Base-by-base conservation (phyloP, 2,888 invertebrate species). In the Parapristionchus giblindavisi region DNA sequence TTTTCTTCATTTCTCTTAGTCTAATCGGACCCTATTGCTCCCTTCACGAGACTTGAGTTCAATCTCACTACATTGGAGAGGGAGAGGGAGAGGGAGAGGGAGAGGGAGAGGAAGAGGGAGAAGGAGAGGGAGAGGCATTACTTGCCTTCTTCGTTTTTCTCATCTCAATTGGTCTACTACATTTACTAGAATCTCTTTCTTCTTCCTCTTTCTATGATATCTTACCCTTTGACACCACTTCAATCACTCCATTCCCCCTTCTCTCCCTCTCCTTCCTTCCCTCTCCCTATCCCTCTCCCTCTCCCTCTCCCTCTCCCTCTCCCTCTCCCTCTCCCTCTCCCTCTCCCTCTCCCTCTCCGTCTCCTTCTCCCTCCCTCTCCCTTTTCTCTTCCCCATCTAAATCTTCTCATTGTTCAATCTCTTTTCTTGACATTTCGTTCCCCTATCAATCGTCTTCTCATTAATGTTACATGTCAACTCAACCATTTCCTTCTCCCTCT, bases 161-260 rank as follows among this genome's bases (percentile, higher is more conserved):
- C 48, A 48, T 48, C 14, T 48, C 48, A 11, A 48, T 48, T 48
- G 11, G 17, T 48, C 48, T 21, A 48, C 21, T 48, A 14, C 48
- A 11, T 48, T 14, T 48, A 48, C 48, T 11, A 48, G 17, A 14
- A 48, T 48, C 48, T 48, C 11, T 48, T 11, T 21, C 11, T 48
- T 66, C 61, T 61, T 17, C 48, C 48, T 66, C 34, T 38, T 27
- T 24, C 63, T 68, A 34, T 48, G n/a, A n/a, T n/a, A n/a, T n/a
- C n/a, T n/a, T n/a, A n/a, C n/a, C n/a, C n/a, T n/a, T n/a, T n/a
- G n/a, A n/a, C n/a, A n/a, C n/a, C n/a, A n/a, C n/a, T n/a, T 4
- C 68, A 52, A 52, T 38, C 68, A 48, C 32, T 71, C 58, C 32
- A 58, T 71, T 71, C 32, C 32, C 48, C 65, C 34, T 52, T 38